A percentile compares a stretch with the other conserved stretches of the same genome.
Evolutionary conservation across 2,797 vertebrate genomes (phyloP).

Genomic region (Muscicapa striata): DNA sequence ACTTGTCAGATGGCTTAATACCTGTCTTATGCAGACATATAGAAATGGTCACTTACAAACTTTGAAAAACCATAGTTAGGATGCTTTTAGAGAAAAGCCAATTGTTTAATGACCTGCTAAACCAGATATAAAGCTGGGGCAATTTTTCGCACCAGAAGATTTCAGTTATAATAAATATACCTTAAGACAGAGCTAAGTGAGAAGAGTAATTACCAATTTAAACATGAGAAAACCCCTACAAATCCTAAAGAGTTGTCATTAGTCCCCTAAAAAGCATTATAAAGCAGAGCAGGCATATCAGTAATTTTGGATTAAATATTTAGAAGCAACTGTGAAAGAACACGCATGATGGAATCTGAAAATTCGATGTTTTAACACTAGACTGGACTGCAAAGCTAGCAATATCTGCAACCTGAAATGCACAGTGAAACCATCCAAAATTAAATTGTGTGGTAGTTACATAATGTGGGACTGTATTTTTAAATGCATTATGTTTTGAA

Average conservation of each 20-base stretch:
- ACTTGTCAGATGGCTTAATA: not conserved
- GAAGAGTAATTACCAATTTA: not conserved
- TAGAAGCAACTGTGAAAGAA: not conserved
- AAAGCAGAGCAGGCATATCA: not conserved
- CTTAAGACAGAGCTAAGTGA: not conserved
- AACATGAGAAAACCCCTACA: not conserved
- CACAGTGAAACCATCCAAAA: not conserved
- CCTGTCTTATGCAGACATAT: not conserved
- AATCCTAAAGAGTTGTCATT: not conserved
- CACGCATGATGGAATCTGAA: not conserved
- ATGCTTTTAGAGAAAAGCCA: not conserved
- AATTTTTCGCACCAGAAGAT: not conserved
- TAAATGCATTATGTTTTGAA: not conserved
- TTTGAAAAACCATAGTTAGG: not conserved
- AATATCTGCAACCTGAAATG: not conserved
- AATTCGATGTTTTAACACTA: not conserved
- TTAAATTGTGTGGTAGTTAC: not conserved
- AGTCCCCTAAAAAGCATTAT: not conserved
- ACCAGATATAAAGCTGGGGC: not conserved
- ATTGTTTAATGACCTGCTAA: not conserved
- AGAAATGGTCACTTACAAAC: not conserved
- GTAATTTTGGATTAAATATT: not conserved
- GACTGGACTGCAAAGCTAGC: not conserved
- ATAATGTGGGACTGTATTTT: not conserved
- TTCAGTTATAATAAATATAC: not conserved